Evolutionary conservation across 1,140 invertebrate genomes (phyloP).

Genomic region (Ericerus pela): DNA sequence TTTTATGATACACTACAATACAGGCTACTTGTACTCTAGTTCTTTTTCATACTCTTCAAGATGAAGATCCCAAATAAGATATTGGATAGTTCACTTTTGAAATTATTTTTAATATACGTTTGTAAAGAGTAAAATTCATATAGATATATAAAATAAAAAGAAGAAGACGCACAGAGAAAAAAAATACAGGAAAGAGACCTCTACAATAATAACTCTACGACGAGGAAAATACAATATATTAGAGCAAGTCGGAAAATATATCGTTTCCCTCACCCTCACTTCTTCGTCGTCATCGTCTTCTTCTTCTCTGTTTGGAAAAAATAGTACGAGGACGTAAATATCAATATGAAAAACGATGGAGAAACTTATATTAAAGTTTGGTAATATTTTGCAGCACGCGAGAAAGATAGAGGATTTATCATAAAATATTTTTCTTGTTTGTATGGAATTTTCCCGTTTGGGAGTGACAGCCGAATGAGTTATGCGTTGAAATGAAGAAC

Average conservation of each 20-base stretch:
- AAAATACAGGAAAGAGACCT: too few species aligned
- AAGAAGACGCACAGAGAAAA: too few species aligned
- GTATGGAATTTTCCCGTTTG: conserved; percentile 12
- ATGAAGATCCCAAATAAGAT: too few species aligned
- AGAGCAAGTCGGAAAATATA: conserved; percentile 6
- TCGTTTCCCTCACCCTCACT: too few species aligned
- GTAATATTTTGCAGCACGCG: conserved; percentile 10
- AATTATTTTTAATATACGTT: too few species aligned
- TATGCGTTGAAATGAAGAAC: conserved; percentile 8
- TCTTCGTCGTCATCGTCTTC: too few species aligned
- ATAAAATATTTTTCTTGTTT: conserved; percentile 12
- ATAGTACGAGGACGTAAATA: conserved; percentile 8
- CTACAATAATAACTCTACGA: conserved; percentile 8
- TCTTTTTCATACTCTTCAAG: too few species aligned
- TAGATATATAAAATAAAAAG: too few species aligned
- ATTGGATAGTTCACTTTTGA: too few species aligned
- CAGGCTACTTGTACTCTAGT: too few species aligned
- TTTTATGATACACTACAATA: too few species aligned
- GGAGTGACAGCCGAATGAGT: conserved; percentile 10
- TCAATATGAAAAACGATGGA: conserved; percentile 11
- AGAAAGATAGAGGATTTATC: conserved; percentile 12
- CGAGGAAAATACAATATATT: conserved; percentile 7
- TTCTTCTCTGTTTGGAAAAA: conserved; percentile 8
- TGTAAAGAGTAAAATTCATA: too few species aligned
- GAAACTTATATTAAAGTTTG: conserved; percentile 12